Evolutionary conservation across 1,140 invertebrate genomes (phyloP), one percentile per base, ranked within the genome.

Genomic region (Cheumatopsyche charites): DNA sequence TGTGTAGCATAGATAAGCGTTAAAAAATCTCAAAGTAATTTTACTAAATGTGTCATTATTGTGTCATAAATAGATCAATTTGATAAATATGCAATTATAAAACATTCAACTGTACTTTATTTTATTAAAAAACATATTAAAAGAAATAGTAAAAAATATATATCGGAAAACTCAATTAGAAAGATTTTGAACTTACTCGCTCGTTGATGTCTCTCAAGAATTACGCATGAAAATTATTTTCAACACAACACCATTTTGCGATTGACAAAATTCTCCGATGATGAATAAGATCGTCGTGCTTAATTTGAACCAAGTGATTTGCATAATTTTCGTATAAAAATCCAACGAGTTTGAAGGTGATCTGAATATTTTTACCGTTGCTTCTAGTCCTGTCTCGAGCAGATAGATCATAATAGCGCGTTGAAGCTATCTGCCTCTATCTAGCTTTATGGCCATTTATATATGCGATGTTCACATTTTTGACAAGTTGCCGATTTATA

Each of bases 311-410:
- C 42, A 66, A 47, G 36, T 47, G 23, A 66, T 66, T 66, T 45
- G 63, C 63, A 66, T 66, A 66, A 66, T 66, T 66, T 66, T 66
- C 63, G 43, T 42, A 66, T 66, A 66, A 47, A 66, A 66, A 47
- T 21, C 17, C 63, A 43, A 66, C 36, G 42, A 19, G 41, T 42
- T 47, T 11, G 23, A 42, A 66, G 42, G 29, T 15, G 23, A 45
- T 66, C 36, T 47, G 23, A 45, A 66, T 66, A 25, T 6, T 26
- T 47, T 15, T 45, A 66, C 63, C 63, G 63, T 66, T 66, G 47
- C 29, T 58, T 58, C 25, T 47, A 0, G 21, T 58, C 55, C 55
- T 58, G 55, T 25, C 55, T 52, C 13, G 17, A 15, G 17, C 43
- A 45, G 2, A 45, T 52, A 52, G 3, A 36, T 36, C 29, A 36